Conservation (phyloP, 1,140 invertebrate genomes). For the Amyelois transitella region DNA sequence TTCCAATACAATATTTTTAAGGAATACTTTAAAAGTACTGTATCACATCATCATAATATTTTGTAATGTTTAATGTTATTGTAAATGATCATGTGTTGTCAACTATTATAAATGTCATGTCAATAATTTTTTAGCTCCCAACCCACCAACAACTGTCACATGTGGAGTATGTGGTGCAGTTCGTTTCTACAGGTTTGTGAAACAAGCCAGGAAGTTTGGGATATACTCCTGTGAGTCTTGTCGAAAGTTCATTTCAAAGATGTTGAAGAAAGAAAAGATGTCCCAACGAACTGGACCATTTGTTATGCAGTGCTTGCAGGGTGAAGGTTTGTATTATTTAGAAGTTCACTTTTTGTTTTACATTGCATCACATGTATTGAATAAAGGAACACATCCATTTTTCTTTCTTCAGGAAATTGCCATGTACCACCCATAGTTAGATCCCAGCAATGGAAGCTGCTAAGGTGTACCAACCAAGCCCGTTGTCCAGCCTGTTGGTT, state of each 20-base stretch:
- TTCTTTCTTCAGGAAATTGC: conserved; percentile 75
- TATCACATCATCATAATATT: no score
- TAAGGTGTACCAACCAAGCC: conserved; percentile 80
- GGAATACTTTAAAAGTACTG: no score
- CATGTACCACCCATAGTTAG: conserved; percentile 81
- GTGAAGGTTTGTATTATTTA: conserved; percentile 73
- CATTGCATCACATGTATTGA: neutral
- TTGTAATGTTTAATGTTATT: conserved; percentile 1
- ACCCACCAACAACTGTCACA: conserved; percentile 79
- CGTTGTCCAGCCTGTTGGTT: conserved; percentile 91
- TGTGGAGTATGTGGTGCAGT: conserved; percentile 87
- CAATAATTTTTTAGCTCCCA: conserved; percentile 51
- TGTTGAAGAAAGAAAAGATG: conserved; percentile 80
- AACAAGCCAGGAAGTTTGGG: conserved; percentile 88
- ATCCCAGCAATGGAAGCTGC: conserved; percentile 82
- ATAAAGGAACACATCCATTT: conserved; percentile 7
- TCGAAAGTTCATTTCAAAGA: conserved; percentile 89
- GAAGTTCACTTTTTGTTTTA: neutral
- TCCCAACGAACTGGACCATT: conserved; percentile 73
- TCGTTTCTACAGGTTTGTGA: conserved; percentile 83
- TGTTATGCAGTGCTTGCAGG: conserved; percentile 79
- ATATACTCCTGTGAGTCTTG: conserved; percentile 89
- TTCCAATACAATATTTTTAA: no score
- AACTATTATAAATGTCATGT: neutral
- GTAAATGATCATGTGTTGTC: no score